These are phyloP conservation scores for Cyphomyrus plagiostoma DNA, from an alignment of 2,113 vertebrate species.

Conservation along the genomic window DNA sequence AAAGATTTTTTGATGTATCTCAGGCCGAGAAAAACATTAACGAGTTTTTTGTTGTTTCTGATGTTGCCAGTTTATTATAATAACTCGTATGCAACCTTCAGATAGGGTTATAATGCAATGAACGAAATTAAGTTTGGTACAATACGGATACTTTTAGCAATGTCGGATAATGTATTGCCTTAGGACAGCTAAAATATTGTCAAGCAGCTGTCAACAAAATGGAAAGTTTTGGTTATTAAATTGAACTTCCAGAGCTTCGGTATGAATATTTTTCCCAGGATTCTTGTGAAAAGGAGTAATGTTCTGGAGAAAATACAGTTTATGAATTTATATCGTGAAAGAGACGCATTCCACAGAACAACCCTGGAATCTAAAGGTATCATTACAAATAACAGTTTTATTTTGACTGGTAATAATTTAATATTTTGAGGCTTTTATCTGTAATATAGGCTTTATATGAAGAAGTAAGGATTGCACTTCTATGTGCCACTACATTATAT, in stretches of 20 bases:
- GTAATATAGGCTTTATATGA: background rate
- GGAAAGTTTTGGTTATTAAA: conserved; percentile 16
- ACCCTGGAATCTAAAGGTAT: background rate
- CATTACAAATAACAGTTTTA: conserved; percentile 8
- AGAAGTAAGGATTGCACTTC: background rate
- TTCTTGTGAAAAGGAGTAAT: background rate
- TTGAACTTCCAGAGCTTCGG: conserved; percentile 6
- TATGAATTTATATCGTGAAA: background rate
- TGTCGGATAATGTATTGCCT: background rate
- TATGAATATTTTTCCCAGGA: background rate
- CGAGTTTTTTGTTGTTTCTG: background rate
- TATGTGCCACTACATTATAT: background rate
- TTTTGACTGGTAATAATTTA: conserved; percentile 2
- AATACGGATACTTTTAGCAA: background rate
- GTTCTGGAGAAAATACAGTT: background rate
- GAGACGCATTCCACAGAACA: background rate
- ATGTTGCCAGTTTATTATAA: background rate
- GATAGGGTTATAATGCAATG: background rate
- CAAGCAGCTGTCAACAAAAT: background rate
- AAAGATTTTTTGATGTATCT: background rate
- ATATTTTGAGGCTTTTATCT: background rate
- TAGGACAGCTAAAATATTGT: conserved; percentile 12
- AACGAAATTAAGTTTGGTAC: background rate
- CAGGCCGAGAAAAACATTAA: background rate
- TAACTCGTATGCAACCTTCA: background rate